Conservation (phyloP, 2,113 vertebrate species). For the Ciconia maguari region DNA sequence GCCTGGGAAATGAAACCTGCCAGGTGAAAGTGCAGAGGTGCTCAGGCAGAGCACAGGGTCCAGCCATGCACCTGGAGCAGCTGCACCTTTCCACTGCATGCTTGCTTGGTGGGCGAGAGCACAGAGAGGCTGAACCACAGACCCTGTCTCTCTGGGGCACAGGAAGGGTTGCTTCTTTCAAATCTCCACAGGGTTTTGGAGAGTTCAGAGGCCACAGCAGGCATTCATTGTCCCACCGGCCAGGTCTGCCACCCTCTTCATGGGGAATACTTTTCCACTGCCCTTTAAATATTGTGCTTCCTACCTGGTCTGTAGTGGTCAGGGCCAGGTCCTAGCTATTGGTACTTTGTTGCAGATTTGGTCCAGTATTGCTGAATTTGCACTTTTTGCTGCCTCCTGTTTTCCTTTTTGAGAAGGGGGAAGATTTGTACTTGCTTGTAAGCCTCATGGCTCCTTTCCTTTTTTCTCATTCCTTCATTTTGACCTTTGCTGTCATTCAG, state of each 20-base stretch:
- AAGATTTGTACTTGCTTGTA: not conserved
- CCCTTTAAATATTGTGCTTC: not conserved
- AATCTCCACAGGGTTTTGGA: not conserved
- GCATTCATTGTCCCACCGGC: not conserved
- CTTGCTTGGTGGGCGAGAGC: accelerated
- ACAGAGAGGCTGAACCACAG: not conserved
- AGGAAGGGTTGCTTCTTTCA: not conserved
- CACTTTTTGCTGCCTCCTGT: not conserved
- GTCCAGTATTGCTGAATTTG: not conserved
- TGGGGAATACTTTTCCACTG: not conserved
- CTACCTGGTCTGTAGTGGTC: not conserved
- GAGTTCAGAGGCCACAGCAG: not conserved
- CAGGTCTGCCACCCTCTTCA: not conserved
- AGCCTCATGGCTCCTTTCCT: not conserved
- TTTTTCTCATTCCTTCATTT: not conserved
- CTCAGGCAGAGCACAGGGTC: not conserved
- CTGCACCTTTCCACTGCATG: not conserved
- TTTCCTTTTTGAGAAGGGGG: not conserved
- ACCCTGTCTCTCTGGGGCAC: not conserved
- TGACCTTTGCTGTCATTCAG: not conserved
- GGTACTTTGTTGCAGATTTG: not conserved
- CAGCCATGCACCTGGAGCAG: not conserved
- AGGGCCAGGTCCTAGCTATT: not conserved
- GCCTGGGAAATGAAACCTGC: not conserved
- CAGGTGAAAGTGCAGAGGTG: not conserved